These are phyloP conservation scores for Oriolus oriolus DNA, from an alignment of 2,113 vertebrate species.

Conservation along the genomic window DNA sequence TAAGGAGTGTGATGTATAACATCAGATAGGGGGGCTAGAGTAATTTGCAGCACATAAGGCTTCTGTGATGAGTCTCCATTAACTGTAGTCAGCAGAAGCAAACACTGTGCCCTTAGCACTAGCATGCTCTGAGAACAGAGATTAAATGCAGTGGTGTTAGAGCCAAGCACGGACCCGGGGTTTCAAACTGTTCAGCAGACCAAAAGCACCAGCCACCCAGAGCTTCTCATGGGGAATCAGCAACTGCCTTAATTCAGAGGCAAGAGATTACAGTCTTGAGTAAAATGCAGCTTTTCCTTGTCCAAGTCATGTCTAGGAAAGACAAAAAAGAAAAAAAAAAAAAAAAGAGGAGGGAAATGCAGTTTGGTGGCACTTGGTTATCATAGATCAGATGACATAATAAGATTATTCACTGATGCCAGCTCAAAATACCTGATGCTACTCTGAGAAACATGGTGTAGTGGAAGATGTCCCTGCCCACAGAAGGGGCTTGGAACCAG, in stretches of 20 bases:
- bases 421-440: not conserved
- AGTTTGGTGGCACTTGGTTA: not conserved
- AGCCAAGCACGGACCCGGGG: not conserved
- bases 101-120: not conserved
- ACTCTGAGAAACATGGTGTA: not conserved
- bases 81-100: not conserved
- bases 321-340: not conserved
- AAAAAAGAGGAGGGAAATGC: not conserved
- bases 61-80: not conserved
- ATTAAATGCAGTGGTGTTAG: not conserved
- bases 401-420: not conserved
- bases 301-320: not conserved
- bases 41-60: not conserved
- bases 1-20: not conserved
- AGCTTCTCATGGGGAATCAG: not conserved
- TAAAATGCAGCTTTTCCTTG: not conserved
- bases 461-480: not conserved
- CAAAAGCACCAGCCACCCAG: not conserved
- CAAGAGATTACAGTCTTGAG: not conserved
- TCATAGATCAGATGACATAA: not conserved
- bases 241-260: not conserved
- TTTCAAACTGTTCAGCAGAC: not conserved
- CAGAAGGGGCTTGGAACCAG: not conserved
- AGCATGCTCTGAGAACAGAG: not conserved
- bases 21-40: not conserved